Evolutionary conservation across 2,888 invertebrate genomes (phyloP), one percentile per base, ranked within the genome.

Genomic region (Peribatodes rhomboidaria): DNA sequence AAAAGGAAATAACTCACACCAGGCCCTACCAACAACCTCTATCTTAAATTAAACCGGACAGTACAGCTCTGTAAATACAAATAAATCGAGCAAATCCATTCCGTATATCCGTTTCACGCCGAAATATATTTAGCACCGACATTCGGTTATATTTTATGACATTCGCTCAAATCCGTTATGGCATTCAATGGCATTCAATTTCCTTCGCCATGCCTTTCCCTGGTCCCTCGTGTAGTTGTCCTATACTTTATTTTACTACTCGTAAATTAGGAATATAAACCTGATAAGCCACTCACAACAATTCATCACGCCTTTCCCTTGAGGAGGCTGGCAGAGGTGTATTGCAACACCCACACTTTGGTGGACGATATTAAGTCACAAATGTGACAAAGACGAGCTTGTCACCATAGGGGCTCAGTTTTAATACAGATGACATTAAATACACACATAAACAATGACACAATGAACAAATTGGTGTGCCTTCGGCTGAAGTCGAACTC

Each of bases 181-280:
- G 78, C 78, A 79, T 83, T 84, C 81, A 81, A 87, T 86, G 85
- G 85, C 81, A 85, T 88, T 87, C 88, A 88, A 89, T 89, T 89
- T 88, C 88, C 88, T 81, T 42, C 64, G 65, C 7, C 20, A 20
- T 20, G 35, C 10, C 33, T 49, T 16, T 13, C 50, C n/a, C 35
- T 20, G 18, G 50, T 50, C 35, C 35, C 35, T 49, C 49, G 49
- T 11, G 11, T 47, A 49, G 31, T 31, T 31, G 16, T 31, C 14
- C 31, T 16, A 31, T 49, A n/a, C 3, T 49, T 10, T 16, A 49
- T 49, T 31, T 33, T 49, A 49, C 31, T 49, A 49, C 47, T 46
- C 6, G 8, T 27, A 27, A 22, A 27, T 27, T 27, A 27, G 3
- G 27, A 27, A 27, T 4, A 27, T 27, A 27, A 27, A 27, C 27